Evolutionary conservation across 2,797 vertebrate genomes (phyloP).

Genomic region (Halcyon chelicuti): DNA sequence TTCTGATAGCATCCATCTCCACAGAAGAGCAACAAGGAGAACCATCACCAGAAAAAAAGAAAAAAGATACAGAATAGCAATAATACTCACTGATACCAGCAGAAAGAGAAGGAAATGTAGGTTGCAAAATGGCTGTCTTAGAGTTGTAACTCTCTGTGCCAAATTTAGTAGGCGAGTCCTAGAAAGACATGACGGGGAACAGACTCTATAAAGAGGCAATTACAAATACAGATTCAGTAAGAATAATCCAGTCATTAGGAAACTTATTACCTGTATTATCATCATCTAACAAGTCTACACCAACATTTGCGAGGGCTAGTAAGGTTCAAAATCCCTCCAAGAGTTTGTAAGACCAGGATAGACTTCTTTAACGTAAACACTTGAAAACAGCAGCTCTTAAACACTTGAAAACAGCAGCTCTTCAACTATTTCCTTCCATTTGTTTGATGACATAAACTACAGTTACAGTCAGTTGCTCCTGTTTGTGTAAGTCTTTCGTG

Average conservation of each 20-base stretch:
- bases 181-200: not conserved
- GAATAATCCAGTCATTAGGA: not conserved
- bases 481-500: not conserved
- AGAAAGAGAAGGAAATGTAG: not conserved
- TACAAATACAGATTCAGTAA: not conserved
- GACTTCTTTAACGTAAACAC: not conserved
- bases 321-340: not conserved
- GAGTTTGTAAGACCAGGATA: not conserved
- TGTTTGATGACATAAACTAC: not conserved
- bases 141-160: not conserved
- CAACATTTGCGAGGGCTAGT: not conserved
- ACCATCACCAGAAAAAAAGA: not conserved
- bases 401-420: not conserved
- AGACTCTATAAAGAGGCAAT: not conserved
- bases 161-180: not conserved
- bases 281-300: accelerated
- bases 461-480: not conserved
- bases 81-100: not conserved
- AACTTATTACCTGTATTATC: not conserved
- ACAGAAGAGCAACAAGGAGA: not conserved
- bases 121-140: not conserved
- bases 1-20: not conserved
- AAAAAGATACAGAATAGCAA: not conserved
- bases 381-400: not conserved
- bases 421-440: conserved; percentile 9